phyloP scores from a whole-genome alignment of 2,888 invertebrate genomes.

The Polydrusus tereticollis region DNA sequence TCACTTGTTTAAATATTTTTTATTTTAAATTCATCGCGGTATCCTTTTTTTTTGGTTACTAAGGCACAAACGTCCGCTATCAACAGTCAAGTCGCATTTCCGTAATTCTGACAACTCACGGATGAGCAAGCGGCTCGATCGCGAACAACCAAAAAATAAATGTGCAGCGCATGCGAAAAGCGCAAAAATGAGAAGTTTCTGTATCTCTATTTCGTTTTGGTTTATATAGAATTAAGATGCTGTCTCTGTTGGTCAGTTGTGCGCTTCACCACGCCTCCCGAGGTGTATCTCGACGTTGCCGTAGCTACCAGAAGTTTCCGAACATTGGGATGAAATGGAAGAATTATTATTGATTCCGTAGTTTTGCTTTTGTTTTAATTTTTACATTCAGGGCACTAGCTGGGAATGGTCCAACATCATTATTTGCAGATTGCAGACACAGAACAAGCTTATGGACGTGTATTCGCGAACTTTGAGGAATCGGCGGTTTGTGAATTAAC shows the following conservation, averaged over 20 bases:
- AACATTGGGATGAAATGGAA: not conserved
- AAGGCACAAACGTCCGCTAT: conserved; percentile 59
- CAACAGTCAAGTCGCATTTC: conserved; percentile 54
- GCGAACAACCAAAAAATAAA: conserved; percentile 49
- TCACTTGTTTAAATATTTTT: conserved; percentile 43
- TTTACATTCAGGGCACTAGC: too few species aligned
- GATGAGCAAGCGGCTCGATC: conserved; percentile 39
- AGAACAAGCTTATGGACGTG: too few species aligned
- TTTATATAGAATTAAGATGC: conserved; percentile 3
- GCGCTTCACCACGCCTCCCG: conserved; percentile 25
- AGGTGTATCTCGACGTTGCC: conserved; percentile 3
- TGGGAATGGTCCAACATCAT: too few species aligned
- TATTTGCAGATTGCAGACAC: too few species aligned
- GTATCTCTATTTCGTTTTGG: conserved; percentile 40
- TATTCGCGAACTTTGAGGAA: too few species aligned
- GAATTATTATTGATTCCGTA: not conserved
- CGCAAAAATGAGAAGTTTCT: conserved; percentile 44
- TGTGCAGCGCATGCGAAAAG: conserved; percentile 40
- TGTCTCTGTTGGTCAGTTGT: conserved; percentile 6
- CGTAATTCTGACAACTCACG: conserved; percentile 50
- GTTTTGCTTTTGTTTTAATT: not conserved
- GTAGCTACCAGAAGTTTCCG: not conserved
- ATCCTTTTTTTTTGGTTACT: conserved; percentile 52
- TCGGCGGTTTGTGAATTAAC: too few species aligned
- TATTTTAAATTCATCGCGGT: conserved; percentile 54